phyloP scores from a whole-genome alignment of 1,140 invertebrate species.

The Tribolium castaneum region DNA sequence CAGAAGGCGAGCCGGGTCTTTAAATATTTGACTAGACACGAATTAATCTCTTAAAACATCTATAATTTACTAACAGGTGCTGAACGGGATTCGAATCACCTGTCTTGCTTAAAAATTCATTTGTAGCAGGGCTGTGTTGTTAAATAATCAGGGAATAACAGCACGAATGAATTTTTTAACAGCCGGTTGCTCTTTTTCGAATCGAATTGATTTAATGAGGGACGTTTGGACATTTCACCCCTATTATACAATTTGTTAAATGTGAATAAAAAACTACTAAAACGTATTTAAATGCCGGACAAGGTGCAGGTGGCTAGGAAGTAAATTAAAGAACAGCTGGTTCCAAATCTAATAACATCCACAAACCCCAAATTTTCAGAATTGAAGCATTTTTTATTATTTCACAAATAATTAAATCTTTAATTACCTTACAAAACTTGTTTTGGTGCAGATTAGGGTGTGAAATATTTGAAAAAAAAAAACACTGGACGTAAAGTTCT shows the following conservation, averaged over 20 bases:
- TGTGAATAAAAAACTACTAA: slow-evolving; percentile 11
- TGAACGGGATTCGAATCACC: slow-evolving; percentile 22
- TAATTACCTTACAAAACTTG: too few species aligned
- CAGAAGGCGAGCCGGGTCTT: not conserved
- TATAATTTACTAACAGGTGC: slow-evolving; percentile 29
- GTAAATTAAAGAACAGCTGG: slow-evolving; percentile 2
- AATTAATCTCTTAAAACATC: slow-evolving; percentile 28
- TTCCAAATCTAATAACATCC: not conserved
- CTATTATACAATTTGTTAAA: slow-evolving; percentile 32
- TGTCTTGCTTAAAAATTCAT: slow-evolving; percentile 34
- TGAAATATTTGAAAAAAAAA: too few species aligned
- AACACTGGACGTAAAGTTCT: too few species aligned
- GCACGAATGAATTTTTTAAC: not conserved
- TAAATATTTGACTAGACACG: slow-evolving; percentile 20
- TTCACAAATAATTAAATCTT: too few species aligned
- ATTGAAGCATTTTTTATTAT: not conserved
- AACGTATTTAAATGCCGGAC: slow-evolving; percentile 8
- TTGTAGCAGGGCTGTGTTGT: not conserved
- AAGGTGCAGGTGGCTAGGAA: slow-evolving; percentile 14
- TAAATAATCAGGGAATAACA: not conserved
- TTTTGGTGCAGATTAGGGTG: too few species aligned
- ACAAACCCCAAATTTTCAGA: not conserved
- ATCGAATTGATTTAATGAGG: slow-evolving; percentile 38
- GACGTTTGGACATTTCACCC: slow-evolving; percentile 36
- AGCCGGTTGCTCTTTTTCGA: not conserved